Evolutionary conservation across 2,797 vertebrate species (phyloP).

Genomic region (Calcarius lapponicus): DNA sequence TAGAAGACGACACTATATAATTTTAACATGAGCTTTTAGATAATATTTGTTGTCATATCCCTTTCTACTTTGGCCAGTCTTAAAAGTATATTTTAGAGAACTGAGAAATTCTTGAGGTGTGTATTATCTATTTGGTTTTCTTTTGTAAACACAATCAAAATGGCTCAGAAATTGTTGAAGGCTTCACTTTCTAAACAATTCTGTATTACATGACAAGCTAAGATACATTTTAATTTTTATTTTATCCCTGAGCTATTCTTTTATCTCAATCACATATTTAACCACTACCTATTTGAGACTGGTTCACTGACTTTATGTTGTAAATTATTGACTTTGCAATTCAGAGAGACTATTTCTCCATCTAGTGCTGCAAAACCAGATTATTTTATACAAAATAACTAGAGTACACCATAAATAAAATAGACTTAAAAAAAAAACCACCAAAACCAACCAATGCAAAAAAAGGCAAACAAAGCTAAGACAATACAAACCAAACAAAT

Average conservation of each 20-base stretch:
- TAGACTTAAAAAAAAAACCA: fast-evolving
- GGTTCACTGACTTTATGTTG: neutral
- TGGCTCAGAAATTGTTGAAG: neutral
- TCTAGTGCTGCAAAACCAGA: neutral
- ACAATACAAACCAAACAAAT: fast-evolving
- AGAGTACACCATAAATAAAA: neutral
- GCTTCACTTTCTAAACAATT: neutral
- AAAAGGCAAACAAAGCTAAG: neutral
- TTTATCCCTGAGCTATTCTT: neutral
- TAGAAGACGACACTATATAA: neutral
- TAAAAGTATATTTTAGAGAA: neutral
- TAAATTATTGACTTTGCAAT: neutral
- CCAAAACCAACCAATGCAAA: neutral
- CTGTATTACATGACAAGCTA: neutral
- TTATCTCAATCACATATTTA: neutral
- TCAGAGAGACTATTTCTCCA: neutral
- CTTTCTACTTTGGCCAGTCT: neutral
- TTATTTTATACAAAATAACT: neutral
- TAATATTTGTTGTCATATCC: neutral
- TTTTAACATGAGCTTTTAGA: neutral
- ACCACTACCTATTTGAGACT: neutral
- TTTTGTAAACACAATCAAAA: neutral
- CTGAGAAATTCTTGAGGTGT: constrained; percentile 12
- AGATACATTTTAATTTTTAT: neutral
- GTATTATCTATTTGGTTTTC: neutral